Evolutionary conservation across 2,888 invertebrate genomes (phyloP), one percentile per base, ranked within the genome.

Genomic region (Caprella mutica): DNA sequence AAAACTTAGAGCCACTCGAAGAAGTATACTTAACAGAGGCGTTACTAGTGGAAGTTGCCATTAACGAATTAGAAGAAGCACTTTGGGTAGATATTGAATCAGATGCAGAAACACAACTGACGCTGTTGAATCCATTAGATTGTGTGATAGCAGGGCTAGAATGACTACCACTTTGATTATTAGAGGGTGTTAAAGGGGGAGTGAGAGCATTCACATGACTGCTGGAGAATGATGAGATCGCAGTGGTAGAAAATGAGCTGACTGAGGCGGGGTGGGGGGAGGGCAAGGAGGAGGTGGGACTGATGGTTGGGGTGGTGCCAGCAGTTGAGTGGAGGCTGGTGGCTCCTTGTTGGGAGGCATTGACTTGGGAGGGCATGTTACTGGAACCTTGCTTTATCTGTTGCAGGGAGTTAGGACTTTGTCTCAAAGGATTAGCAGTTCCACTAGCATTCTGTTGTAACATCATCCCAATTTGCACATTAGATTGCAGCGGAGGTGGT

Each of bases 401-500:
- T 27, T 27, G 30, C 44, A 44, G 27, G 30, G n/a, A 27, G 23
- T 30, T 30, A 14, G 48, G 12, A 12, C 33, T 33, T 12, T 33
- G 29, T n/a, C n/a, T 9, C 24, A 23, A 17, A 38, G 38, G 26
- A 8, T 21, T 17, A 9, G 19, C 46, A 48, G 43, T 26, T 14
- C 2, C 24, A 3, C 17, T 3, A 19, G 38, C n/a, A 4, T 19
- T 17, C 5, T 48, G 48, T 6, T 48, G 48, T 14, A 12, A 30
- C n/a, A 38, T 19, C n/a, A n/a, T 19, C n/a, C 48, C 19, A 19
- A 19, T 43, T 2, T 14, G n/a, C 29, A 29, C 19, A 17, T n/a
- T 30, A n/a, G 19, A 27, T 17, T 9, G 24, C 3, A 42, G 26
- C 3, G 63, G 63, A 23, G 63, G 61, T 23, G 62, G 64, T 40